phyloP scores from a whole-genome alignment of 1,140 invertebrate species.

The Drosophila oshimai region DNA sequence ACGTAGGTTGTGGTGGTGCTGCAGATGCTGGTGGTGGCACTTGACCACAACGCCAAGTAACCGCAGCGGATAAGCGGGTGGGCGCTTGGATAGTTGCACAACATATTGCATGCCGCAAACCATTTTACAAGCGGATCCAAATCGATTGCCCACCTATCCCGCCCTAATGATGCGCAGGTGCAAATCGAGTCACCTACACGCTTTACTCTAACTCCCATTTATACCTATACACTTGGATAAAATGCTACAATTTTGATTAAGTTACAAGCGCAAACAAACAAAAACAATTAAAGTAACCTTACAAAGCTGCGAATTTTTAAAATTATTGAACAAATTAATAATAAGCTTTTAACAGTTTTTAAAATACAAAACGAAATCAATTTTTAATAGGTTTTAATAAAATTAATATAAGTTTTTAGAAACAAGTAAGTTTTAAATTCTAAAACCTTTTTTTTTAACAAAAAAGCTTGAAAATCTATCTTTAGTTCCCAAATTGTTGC shows the following conservation, averaged over 20 bases:
- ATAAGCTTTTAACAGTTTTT: no score
- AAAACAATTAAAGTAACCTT: neutral
- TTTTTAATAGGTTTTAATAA: no score
- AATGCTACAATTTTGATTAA: neutral
- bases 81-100: slow-evolving; percentile 51
- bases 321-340: no score
- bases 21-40: slow-evolving; percentile 29
- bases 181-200: slow-evolving; percentile 24
- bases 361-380: no score
- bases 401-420: no score
- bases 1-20: slow-evolving; percentile 2
- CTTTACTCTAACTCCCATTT: neutral
- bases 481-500: no score
- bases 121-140: slow-evolving; percentile 64
- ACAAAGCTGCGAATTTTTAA: no score
- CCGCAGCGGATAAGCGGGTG: slow-evolving; percentile 49
- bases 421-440: no score
- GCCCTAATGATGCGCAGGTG: slow-evolving; percentile 58
- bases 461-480: no score
- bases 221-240: neutral
- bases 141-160: slow-evolving; percentile 49
- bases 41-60: slow-evolving; percentile 68
- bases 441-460: no score
- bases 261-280: neutral
- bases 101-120: slow-evolving; percentile 75